A percentile compares a stretch with the other conserved stretches of the same genome.
These are phyloP conservation scores for Dolichopus griseipennis DNA, from an alignment of 2,888 invertebrate species.

Conservation along the genomic window DNA sequence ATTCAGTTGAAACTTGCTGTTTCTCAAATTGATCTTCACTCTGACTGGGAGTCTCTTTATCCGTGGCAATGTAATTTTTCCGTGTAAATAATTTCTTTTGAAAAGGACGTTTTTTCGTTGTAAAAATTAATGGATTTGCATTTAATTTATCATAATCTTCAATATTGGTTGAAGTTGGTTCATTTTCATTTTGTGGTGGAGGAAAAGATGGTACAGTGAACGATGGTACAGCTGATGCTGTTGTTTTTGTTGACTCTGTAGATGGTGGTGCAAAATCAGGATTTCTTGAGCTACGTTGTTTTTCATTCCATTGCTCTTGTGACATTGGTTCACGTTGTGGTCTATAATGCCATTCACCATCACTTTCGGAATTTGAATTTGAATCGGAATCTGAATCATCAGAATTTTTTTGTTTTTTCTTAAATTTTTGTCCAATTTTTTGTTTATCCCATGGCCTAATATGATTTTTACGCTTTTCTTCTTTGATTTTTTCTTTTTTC, in stretches of 20 bases:
- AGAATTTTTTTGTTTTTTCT: not conserved
- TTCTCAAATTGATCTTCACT: conserved; percentile 15
- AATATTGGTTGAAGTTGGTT: conserved; percentile 22
- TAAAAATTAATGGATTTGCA: conserved; percentile 32
- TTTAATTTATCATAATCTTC: conserved; percentile 18
- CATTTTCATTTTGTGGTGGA: conserved; percentile 39
- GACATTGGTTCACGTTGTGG: conserved; percentile 39
- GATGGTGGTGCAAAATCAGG: conserved; percentile 67
- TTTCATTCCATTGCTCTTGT: conserved; percentile 44
- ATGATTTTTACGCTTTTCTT: conserved; percentile 43
- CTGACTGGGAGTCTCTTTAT: not conserved
- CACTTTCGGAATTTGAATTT: conserved; percentile 19
- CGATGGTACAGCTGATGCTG: conserved; percentile 7
- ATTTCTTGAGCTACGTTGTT: conserved; percentile 61
- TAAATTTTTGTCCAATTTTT: conserved; percentile 43
- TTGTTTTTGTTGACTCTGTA: conserved; percentile 21
- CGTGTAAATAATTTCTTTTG: not conserved
- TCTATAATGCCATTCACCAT: conserved; percentile 34
- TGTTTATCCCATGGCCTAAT: conserved; percentile 60
- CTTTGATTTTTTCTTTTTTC: conserved; percentile 37
- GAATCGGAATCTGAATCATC: conserved; percentile 4
- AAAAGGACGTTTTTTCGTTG: conserved; percentile 27
- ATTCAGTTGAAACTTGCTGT: conserved; percentile 9
- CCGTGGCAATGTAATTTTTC: not conserved
- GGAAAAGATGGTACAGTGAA: conserved; percentile 7